phyloP scores from a whole-genome alignment of 53 echinoderm and acorn worm species.

The Patiria pectinifera region DNA sequence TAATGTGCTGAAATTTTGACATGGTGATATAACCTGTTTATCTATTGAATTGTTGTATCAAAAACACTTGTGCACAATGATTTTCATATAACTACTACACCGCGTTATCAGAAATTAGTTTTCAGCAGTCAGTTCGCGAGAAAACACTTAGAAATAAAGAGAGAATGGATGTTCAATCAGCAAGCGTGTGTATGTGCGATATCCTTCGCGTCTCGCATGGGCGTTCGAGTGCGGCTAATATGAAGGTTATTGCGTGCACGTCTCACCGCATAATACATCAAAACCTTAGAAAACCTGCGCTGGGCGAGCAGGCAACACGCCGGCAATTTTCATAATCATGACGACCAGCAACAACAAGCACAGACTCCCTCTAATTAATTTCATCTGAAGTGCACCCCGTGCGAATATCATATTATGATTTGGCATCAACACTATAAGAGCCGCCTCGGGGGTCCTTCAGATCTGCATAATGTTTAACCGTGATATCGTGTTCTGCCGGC shows the following conservation, averaged over 20 bases:
- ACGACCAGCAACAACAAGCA: slow-evolving; percentile 3
- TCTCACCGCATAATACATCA: background rate
- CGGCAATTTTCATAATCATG: slow-evolving; percentile 33
- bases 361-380: slow-evolving; percentile 18
- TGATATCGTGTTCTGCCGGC: background rate
- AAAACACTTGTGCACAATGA: too few species aligned
- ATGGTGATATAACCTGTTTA: too few species aligned
- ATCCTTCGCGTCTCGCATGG: background rate
- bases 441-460: background rate
- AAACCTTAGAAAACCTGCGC: background rate
- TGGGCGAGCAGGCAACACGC: background rate
- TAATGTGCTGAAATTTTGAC: too few species aligned
- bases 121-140: too few species aligned
- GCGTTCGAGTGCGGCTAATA: slow-evolving; percentile 1
- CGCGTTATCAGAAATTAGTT: too few species aligned
- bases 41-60: too few species aligned
- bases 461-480: background rate
- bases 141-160: too few species aligned
- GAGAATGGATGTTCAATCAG: too few species aligned
- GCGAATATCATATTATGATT: background rate
- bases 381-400: slow-evolving; percentile 24
- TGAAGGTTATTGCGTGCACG: background rate
- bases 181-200: background rate
- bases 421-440: background rate
- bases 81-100: too few species aligned